Base-by-base conservation (phyloP, 2,888 invertebrate genomes). In the Pachymerium ferrugineum region DNA sequence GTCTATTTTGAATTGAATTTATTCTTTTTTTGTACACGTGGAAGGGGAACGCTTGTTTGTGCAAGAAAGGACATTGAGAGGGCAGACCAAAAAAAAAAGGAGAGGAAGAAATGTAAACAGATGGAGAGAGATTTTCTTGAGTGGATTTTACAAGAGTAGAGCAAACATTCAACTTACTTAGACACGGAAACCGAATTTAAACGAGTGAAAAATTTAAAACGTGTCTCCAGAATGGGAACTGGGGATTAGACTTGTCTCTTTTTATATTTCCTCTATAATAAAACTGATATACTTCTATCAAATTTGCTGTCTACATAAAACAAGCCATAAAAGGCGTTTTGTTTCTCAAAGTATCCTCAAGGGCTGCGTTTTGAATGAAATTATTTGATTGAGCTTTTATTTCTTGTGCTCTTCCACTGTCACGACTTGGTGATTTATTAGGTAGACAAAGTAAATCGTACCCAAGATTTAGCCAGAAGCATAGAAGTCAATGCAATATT, bases 281-380 rank as follows among this genome's bases (percentile, higher is more conserved):
- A 22, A 16, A 47, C 22, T 47, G 5, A 19, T 47, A 14, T 22
- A 3, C 22, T 47, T 5, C 22, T 47, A 47, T 47, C 47, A 19
- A 47, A 62, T 62, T 62, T 62, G 25, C 28, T 14, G 28, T 62
- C 62, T 28, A 62, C 28, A 62, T 62, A 62, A 62, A 62, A 62
- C 62, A 28, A n/a, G 25, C n/a, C 25, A 25, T 62, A 62, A 62
- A 62, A 62, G 25, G 62, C n/a, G n/a, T 62, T 28, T 62, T 25
- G 47, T 54, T 19, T 54, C 47, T 54, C 8, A 12, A 19, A 12
- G 62, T 62, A 25, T 22, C 25, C 62, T n/a, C 62, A 10, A 28
- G 62, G 25, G 62, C 1, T 28, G 14, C 12, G 25, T 62, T 25
- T 28, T 28, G 22, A 28, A 12, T 28, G n/a, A 62, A 14, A 62